Evolutionary conservation across 2,888 invertebrate species (phyloP), one percentile per base, ranked within the genome.

Genomic region (Liopterus haemorrhoidalis): DNA sequence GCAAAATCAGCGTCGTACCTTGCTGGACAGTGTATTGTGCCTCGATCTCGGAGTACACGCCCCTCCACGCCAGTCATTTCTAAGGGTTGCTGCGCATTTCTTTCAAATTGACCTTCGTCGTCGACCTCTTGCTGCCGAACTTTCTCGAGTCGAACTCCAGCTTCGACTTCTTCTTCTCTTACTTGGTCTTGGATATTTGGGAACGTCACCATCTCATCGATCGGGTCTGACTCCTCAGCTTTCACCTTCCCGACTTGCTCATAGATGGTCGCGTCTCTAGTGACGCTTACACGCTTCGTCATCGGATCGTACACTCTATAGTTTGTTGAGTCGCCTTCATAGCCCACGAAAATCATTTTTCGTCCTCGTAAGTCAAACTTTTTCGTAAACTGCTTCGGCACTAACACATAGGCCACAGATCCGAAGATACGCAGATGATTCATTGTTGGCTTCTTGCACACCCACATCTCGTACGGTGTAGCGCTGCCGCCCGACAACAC

Each of bases 351-450:
- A 14, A 53, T 32, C 24, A 52, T 12, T 32, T 56, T 51, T 19
- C 42, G 42, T 15, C 46, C 40, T 31, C 51, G 47, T 9, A 39
- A 30, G 3, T 56, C 49, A 28, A 44, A 37, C 20, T 56, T 57
- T 35, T 47, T 52, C 14, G 46, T 41, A 5, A 49, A 27, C 27
- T 50, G 44, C 30, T 47, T 36, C 9, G 54, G 53, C 9, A 52
- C 41, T 24, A 37, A 46, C 30, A 46, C 49, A 30, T 51, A 56
- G 1, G 55, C 51, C 9, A 41, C 31, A 14, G 46, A 52, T 19
- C 61, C 60, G 43, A 62, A 57, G 6, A 49, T 37, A 32, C 39
- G 41, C 5, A 57, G 5, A 40, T 62, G 58, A 9, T 46, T 41
- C 1, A 59, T 24, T 16, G 35, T 38, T 9, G 59, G 54, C 35